Evolutionary conservation across 2,113 vertebrate genomes (phyloP), one percentile per base, ranked within the genome.

Genomic region (Oenanthe melanoleuca): DNA sequence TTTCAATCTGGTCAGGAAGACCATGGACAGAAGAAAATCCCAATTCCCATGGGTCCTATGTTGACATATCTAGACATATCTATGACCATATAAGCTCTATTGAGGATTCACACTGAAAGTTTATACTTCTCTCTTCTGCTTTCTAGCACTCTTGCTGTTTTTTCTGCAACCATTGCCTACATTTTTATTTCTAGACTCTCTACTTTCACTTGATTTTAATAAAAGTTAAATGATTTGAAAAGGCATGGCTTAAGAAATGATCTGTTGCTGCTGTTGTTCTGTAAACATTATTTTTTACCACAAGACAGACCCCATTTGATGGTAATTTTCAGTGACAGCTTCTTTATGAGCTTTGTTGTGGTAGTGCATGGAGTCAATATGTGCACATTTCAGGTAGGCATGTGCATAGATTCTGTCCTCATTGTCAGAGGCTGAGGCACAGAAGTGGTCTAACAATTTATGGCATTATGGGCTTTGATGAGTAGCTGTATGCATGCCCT

Each of bases 181-280:
- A 31, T 72, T 89, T 91, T 70, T 83, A 72, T 50, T 82, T 79
- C 70, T 52, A 50, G 28, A 80, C 55, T 29, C 44, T 37, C 24
- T 53, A 6, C 55, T 88, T 92, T 63, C 49, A 49, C 50, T 87
- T 73, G 28, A 80, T 88, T 92, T 89, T 90, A 73, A 61, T 82
- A 80, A 37, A 94, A 77, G 45, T 52, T 40, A 92, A 63, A 50
- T 77, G 45, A 64, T 92, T 80, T 82, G 55, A 91, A 96, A 88
- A 84, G n/a, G 6, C 4, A 4, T 2, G 2, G 28, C 45, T 88
- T 93, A 86, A 80, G 49, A 85, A 92, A 82, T 57, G 0, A 33
- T 66, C 3, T 53, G 73, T 66, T 49, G 60, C 34, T 40, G 33
- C 29, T 57, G 24, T 86, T 56, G 9, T 23, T 81, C 38, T 70